Conservation (phyloP, 64 coral and sea anemone genomes). For the Stylophora pistillata region DNA sequence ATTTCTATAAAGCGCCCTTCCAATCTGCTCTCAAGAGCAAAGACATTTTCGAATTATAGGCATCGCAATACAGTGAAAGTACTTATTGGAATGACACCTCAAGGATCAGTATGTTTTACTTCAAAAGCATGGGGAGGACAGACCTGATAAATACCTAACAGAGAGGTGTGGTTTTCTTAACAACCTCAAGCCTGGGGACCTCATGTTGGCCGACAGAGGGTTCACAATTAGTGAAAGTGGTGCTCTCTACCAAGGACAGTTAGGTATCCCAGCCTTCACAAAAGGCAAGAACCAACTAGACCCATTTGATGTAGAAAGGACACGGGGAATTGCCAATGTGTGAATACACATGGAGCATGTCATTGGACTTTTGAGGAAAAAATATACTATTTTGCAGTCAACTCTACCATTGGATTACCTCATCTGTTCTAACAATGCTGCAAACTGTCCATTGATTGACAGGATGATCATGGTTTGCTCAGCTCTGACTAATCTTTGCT, state of each 20-base stretch:
- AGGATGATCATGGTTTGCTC: constrained; percentile 38
- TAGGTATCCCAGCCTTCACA: not conserved
- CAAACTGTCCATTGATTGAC: constrained; percentile 19
- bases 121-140: not conserved
- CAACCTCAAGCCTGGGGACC: not conserved
- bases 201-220: no score
- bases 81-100: not conserved
- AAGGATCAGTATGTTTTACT: not conserved
- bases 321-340: not conserved
- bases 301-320: not conserved
- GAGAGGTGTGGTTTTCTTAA: no score
- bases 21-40: not conserved
- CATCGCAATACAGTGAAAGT: not conserved
- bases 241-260: not conserved
- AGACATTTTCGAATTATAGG: not conserved
- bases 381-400: not conserved
- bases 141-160: not conserved
- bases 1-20: not conserved
- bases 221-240: not conserved
- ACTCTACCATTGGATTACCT: constrained; percentile 4
- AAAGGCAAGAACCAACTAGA: not conserved
- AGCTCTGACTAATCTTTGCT: constrained; percentile 24
- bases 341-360: not conserved
- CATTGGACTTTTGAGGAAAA: not conserved
- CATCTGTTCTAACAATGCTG: no score